Percentiles rank a stretch among this genome's conserved stretches.
Conservation (phyloP, 2,888 invertebrate species). For the Pegoplata infirma region DNA sequence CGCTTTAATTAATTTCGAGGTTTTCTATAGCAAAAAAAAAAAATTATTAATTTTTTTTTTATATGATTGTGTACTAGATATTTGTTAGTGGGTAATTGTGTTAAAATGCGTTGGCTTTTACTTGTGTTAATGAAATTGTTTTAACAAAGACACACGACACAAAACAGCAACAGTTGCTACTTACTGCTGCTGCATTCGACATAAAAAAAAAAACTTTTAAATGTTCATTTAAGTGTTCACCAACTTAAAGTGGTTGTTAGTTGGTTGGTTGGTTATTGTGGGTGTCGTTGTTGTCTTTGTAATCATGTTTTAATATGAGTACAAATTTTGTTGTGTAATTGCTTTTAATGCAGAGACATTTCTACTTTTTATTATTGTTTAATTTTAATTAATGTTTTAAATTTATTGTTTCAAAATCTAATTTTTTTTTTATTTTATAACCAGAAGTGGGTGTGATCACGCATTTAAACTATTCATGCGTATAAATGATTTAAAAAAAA, state of each 20-base stretch:
- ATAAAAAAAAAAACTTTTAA: neutral
- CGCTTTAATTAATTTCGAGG: conserved; percentile 12
- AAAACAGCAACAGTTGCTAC: neutral
- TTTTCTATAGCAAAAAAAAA: too few species aligned
- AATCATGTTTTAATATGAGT: neutral
- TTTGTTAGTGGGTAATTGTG: conserved; percentile 23
- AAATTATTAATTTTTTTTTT: neutral
- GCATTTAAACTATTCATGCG: conserved; percentile 10
- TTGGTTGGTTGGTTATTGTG: too few species aligned
- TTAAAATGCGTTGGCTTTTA: conserved; percentile 27
- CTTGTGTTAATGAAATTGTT: conserved; percentile 39
- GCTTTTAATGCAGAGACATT: neutral
- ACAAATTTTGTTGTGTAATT: neutral
- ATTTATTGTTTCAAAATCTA: neutral
- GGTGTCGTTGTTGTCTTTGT: conserved; percentile 24
- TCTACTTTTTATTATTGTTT: neutral
- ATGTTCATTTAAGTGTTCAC: neutral
- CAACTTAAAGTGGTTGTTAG: neutral
- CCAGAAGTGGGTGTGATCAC: conserved; percentile 21
- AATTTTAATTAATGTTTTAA: conserved; percentile 12
- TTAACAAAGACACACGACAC: conserved; percentile 14
- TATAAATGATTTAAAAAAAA: neutral
- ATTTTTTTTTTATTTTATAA: neutral
- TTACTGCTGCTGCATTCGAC: neutral
- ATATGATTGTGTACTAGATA: neutral